A percentile compares a stretch with the other conserved stretches of the same genome.
These are phyloP conservation scores for Diorhabda sublineata DNA, from an alignment of 1,140 invertebrate genomes.

Conservation along the genomic window DNA sequence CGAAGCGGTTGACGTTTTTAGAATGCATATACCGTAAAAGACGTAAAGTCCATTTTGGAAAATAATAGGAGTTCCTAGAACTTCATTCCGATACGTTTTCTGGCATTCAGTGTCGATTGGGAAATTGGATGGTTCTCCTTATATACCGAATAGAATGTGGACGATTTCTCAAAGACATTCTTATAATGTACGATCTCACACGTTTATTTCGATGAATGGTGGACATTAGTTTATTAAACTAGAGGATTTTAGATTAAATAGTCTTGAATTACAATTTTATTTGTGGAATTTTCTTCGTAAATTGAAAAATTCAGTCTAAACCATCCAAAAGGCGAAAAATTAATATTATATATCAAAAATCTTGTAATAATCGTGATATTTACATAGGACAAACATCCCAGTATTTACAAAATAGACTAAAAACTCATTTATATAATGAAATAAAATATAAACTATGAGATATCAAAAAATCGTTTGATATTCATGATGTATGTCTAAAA, in stretches of 20 bases:
- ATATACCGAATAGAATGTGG: background rate
- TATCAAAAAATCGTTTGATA: no score
- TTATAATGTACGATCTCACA: slow-evolving; percentile 2
- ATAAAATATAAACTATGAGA: no score
- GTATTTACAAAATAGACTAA: no score
- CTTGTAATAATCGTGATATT: no score
- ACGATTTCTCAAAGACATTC: background rate
- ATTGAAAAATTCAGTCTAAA: no score
- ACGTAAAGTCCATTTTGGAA: background rate
- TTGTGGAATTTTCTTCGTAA: no score
- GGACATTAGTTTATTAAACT: background rate
- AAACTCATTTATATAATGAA: no score
- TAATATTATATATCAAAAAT: no score
- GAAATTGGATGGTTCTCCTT: background rate
- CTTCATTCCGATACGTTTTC: background rate
- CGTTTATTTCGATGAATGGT: background rate
- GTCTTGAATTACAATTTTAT: background rate
- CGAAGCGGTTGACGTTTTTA: background rate
- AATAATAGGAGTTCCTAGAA: background rate
- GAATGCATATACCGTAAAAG: background rate
- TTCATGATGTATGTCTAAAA: no score
- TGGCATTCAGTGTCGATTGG: slow-evolving; percentile 1
- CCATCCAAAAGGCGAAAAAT: no score
- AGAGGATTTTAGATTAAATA: background rate
- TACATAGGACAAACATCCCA: no score